phyloP scores from a whole-genome alignment of 2,113 vertebrate species.

The Gymnorhina tibicen region DNA sequence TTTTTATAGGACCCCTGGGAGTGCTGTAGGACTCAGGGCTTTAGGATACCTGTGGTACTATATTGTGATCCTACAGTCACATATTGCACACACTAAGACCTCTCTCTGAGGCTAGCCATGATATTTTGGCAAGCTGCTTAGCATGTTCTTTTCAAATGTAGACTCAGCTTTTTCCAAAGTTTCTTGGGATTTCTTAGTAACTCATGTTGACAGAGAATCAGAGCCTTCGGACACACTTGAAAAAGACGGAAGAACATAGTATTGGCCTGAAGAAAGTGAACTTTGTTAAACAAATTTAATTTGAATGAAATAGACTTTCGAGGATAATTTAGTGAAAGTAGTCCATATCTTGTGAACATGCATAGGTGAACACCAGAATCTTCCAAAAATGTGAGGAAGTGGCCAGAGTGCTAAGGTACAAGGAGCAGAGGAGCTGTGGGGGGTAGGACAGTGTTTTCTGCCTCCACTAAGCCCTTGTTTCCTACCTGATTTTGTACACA shows the following conservation, averaged over 20 bases:
- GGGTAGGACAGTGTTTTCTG: neutral
- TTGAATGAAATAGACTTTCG: neutral
- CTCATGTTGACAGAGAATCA: neutral
- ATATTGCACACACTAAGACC: neutral
- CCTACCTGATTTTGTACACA: neutral
- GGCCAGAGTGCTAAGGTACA: neutral
- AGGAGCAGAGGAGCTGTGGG: neutral
- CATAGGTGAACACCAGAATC: neutral
- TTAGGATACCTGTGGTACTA: neutral
- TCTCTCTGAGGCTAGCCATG: neutral
- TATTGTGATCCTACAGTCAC: neutral
- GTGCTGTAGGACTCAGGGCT: neutral
- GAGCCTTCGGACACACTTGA: neutral
- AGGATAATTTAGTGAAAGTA: neutral
- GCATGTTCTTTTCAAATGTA: neutral
- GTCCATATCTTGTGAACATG: neutral
- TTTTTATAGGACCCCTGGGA: neutral
- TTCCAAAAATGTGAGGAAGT: neutral
- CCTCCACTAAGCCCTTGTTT: neutral
- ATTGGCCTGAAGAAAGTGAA: neutral
- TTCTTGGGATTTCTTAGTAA: neutral
- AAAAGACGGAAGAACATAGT: neutral
- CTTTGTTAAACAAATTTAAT: slow-evolving; percentile 18
- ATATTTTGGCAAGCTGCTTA: neutral
- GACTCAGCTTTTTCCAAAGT: neutral